Conservation (phyloP, 53 echinoderm and acorn worm species). For the Paelopatides confundens region DNA sequence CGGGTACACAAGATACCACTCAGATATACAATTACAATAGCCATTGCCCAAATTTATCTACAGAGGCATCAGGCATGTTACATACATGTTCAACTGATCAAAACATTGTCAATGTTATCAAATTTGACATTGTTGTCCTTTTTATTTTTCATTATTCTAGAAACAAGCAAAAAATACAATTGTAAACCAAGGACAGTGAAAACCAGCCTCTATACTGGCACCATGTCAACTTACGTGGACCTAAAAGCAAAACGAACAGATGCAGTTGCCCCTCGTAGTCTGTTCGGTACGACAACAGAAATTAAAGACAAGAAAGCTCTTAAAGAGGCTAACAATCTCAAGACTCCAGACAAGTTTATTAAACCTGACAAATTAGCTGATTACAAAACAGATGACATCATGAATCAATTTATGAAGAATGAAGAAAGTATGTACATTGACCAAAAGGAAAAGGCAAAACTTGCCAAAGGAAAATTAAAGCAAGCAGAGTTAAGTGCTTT, state of each 20-base stretch:
- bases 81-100: too few species aligned
- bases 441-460: constrained; percentile 67
- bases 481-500: constrained; percentile 69
- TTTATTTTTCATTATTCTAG: background rate
- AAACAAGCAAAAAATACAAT: too few species aligned
- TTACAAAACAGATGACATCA: constrained; percentile 63
- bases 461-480: constrained; percentile 70
- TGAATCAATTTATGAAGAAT: constrained; percentile 56
- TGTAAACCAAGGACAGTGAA: too few species aligned
- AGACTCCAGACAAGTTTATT: constrained; percentile 40
- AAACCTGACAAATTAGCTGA: constrained; percentile 80
- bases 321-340: constrained; percentile 41
- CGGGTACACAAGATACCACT: too few species aligned
- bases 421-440: constrained; percentile 55
- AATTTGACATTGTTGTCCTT: background rate
- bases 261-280: constrained; percentile 86
- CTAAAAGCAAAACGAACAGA: constrained; percentile 84
- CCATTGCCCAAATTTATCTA: too few species aligned
- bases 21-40: too few species aligned
- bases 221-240: constrained; percentile 45
- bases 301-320: constrained; percentile 75
- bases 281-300: constrained; percentile 89
- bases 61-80: too few species aligned
- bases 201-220: background rate
- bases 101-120: background rate